Conservation (phyloP, 2,113 vertebrate genomes). For the Vimba vimba region DNA sequence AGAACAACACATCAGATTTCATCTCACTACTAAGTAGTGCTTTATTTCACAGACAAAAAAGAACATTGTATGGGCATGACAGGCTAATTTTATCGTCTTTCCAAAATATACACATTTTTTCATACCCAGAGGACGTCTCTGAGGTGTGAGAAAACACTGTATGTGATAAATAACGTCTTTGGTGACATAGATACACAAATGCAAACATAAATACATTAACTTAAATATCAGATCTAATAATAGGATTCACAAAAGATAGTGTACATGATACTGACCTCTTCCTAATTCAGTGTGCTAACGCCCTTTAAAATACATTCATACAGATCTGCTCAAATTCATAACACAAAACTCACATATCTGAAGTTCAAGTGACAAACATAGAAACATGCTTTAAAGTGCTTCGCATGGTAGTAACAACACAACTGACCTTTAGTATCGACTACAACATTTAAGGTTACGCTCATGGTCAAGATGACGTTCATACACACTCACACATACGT, state of each 20-base stretch:
- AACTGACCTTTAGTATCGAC: constrained; percentile 54
- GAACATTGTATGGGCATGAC: constrained; percentile 64
- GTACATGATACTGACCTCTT: constrained; percentile 17
- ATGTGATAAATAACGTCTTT: constrained; percentile 73
- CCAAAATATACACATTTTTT: constrained; percentile 48
- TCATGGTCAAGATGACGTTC: not conserved
- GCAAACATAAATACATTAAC: constrained; percentile 67
- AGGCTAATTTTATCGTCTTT: constrained; percentile 64
- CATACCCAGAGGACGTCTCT: constrained; percentile 27
- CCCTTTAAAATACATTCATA: constrained; percentile 63
- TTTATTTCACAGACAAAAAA: constrained; percentile 75
- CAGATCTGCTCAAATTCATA: constrained; percentile 58
- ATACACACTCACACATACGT: not conserved
- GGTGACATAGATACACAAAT: constrained; percentile 68
- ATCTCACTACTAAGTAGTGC: constrained; percentile 55
- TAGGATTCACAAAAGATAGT: constrained; percentile 61
- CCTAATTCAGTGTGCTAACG: constrained; percentile 21
- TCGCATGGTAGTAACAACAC: constrained; percentile 60
- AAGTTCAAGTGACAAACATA: constrained; percentile 64
- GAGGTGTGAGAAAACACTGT: constrained; percentile 54
- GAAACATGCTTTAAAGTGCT: constrained; percentile 72
- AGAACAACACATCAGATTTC: constrained; percentile 29
- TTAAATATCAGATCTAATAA: constrained; percentile 66
- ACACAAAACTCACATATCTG: constrained; percentile 27
- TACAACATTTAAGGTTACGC: constrained; percentile 24